Evolutionary conservation across 2,113 vertebrate species (phyloP).

Genomic region (Numenius arquata): DNA sequence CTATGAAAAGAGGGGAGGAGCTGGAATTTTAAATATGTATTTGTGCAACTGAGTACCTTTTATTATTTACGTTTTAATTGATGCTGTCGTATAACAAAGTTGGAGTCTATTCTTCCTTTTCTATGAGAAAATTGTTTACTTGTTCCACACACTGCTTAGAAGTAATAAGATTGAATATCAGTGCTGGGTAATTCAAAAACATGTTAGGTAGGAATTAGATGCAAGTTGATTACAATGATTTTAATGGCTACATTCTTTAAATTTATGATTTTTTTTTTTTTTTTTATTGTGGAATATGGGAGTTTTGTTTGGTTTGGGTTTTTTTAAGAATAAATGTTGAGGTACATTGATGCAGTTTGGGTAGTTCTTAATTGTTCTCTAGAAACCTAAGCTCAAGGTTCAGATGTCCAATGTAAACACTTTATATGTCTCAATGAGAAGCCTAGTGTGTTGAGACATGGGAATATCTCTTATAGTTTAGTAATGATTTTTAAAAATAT

Average conservation of each 20-base stretch:
- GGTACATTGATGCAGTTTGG: not conserved
- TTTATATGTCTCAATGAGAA: not conserved
- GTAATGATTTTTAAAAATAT: not conserved
- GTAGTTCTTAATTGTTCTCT: not conserved
- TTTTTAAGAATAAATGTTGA: not conserved
- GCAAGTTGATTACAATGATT: not conserved
- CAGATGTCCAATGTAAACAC: rapidly evolving
- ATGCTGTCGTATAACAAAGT: not conserved
- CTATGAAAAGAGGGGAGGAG: not conserved
- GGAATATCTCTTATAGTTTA: not conserved
- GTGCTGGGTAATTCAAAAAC: not conserved
- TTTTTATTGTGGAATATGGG: not conserved
- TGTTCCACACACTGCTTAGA: not conserved
- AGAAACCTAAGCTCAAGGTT: not conserved
- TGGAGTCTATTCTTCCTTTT: not conserved
- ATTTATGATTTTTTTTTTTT: not conserved
- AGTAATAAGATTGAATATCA: not conserved
- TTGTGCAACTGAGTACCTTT: not conserved
- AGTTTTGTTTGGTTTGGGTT: not conserved
- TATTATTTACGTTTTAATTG: not conserved
- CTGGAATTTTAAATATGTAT: not conserved
- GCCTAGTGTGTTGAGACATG: not conserved
- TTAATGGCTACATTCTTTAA: not conserved
- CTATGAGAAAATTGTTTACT: not conserved
- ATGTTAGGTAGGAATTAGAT: not conserved